phyloP scores from a whole-genome alignment of 2,888 invertebrate species.

The Synergus gifuensis region DNA sequence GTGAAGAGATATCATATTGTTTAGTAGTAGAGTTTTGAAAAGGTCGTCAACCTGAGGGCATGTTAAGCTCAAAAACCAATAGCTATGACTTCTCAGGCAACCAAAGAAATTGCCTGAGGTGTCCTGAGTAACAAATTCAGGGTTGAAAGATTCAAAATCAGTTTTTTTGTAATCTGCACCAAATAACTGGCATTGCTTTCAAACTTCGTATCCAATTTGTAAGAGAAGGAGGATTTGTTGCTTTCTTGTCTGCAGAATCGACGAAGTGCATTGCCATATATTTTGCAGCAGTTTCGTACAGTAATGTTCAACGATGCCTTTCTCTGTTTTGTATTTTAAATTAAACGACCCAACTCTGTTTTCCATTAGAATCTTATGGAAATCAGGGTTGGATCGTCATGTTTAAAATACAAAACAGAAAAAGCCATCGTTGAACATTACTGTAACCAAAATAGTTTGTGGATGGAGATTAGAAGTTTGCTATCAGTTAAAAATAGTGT shows the following conservation, averaged over 20 bases:
- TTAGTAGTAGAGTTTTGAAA: neutral
- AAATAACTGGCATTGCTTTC: neutral
- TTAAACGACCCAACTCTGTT: no score
- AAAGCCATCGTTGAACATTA: no score
- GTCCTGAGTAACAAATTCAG: neutral
- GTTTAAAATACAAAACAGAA: no score
- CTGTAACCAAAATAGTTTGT: neutral
- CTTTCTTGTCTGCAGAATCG: no score
- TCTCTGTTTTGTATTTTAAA: no score
- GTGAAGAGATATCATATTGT: neutral
- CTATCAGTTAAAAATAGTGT: constrained; percentile 5
- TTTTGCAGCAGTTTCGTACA: neutral
- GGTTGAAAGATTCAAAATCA: neutral
- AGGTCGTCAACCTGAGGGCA: neutral
- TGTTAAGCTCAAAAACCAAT: neutral
- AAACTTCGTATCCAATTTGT: neutral
- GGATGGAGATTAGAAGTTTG: constrained; percentile 48
- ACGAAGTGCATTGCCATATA: neutral
- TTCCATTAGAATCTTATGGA: no score
- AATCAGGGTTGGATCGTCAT: no score
- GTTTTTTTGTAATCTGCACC: neutral
- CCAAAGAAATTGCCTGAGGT: neutral
- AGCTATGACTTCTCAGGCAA: no score
- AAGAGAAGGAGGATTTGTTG: no score
- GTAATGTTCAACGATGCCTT: no score